A percentile compares a stretch with the other conserved stretches of the same genome.
Conservation (phyloP, 1,140 invertebrate species). For the Nasonia longicornis region DNA sequence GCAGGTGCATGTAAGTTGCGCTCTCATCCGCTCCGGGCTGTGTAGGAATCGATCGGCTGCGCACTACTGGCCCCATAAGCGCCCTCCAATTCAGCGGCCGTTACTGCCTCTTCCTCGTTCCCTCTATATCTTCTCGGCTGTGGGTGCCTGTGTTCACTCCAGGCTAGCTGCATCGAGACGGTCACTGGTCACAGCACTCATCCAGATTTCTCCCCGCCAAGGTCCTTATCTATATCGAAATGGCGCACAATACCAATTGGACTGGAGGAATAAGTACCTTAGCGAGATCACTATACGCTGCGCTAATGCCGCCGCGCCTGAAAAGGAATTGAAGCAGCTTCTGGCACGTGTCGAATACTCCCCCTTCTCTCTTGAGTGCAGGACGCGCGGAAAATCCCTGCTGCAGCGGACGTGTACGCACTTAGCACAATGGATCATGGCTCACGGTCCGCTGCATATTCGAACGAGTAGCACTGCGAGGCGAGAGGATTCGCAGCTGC, state of each 20-base stretch:
- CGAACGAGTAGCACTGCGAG: not conserved
- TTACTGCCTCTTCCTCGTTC: not conserved
- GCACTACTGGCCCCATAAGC: not conserved
- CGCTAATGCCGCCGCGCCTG: not conserved
- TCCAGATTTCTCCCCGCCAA: not conserved
- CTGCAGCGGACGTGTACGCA: slow-evolving; percentile 20
- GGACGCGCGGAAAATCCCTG: not conserved
- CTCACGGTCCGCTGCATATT: slow-evolving; percentile 10
- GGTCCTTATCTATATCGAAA: not conserved
- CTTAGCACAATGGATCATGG: slow-evolving; percentile 18
- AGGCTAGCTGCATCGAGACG: not conserved
- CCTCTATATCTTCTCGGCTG: not conserved
- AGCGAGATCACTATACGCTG: not conserved
- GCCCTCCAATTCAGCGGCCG: not conserved
- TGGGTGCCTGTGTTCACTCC: not conserved
- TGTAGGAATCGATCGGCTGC: not conserved
- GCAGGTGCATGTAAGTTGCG: not conserved
- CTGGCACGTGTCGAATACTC: not conserved
- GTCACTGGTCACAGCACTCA: not conserved
- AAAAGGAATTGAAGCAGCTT: not conserved
- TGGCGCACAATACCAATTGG: not conserved
- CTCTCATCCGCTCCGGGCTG: no score
- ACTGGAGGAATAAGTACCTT: not conserved
- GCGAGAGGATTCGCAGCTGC: slow-evolving; percentile 20
- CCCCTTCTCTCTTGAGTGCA: not conserved